Evolutionary conservation across 2,797 vertebrate genomes (phyloP).

Genomic region (Capromys pilorides): DNA sequence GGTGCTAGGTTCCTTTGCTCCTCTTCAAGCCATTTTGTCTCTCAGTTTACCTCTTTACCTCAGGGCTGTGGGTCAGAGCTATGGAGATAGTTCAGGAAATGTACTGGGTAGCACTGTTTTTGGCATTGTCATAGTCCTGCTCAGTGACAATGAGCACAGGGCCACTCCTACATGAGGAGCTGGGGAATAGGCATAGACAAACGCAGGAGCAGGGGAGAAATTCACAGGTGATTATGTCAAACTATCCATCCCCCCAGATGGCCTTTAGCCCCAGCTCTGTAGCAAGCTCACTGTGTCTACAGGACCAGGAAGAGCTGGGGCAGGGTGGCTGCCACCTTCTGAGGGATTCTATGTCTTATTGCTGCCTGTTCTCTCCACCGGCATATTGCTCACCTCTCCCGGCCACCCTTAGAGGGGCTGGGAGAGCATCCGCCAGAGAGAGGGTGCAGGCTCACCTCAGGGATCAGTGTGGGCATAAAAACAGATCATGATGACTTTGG

Average conservation of each 20-base stretch:
- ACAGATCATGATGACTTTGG: neutral
- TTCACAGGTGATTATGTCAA: neutral
- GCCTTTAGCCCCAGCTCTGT: neutral
- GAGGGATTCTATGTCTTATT: neutral
- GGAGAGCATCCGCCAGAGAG: neutral
- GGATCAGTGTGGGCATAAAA: no score
- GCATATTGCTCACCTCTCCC: neutral
- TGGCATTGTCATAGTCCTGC: neutral
- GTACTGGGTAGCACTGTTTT: neutral
- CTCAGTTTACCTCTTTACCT: neutral
- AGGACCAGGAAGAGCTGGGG: neutral
- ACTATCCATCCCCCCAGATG: neutral
- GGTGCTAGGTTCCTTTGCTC: neutral
- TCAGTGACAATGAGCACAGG: neutral
- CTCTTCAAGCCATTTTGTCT: neutral
- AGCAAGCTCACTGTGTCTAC: neutral
- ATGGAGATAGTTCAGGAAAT: neutral
- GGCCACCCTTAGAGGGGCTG: rapidly evolving
- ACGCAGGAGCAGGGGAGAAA: neutral
- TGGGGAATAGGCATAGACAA: neutral
- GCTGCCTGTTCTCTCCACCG: neutral
- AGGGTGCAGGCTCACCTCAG: neutral
- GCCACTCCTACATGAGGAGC: neutral
- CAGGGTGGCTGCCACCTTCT: neutral
- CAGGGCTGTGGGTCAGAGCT: neutral